Percentiles rank a stretch among this genome's conserved stretches.
Evolutionary conservation across 2,888 invertebrate genomes (phyloP).

Genomic region (Petrolisthes manimaculis): DNA sequence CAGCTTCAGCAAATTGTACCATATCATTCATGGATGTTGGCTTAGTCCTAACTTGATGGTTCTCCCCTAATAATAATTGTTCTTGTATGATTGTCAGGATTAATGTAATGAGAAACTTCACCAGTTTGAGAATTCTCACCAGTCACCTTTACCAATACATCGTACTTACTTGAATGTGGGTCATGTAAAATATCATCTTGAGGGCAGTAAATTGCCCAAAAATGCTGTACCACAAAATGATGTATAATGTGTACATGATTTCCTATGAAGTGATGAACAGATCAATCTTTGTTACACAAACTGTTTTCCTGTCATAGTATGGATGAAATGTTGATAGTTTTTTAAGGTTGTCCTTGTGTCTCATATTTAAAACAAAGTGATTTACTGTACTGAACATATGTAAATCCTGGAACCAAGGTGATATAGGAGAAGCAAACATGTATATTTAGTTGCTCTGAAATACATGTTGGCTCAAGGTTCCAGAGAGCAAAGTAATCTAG

Average conservation of each 20-base stretch:
- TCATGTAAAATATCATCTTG: slow-evolving; percentile 8
- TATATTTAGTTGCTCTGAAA: not conserved
- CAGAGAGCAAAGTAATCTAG: slow-evolving; percentile 10
- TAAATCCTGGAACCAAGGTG: slow-evolving; percentile 12
- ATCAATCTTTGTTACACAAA: slow-evolving; percentile 54
- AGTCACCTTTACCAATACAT: slow-evolving; percentile 27
- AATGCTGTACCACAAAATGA: slow-evolving; percentile 46
- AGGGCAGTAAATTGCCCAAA: slow-evolving; percentile 26
- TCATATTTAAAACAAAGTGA: not conserved
- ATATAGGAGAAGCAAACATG: not conserved
- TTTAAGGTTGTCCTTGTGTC: slow-evolving; percentile 46
- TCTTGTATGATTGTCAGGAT: slow-evolving; percentile 31
- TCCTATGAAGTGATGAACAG: slow-evolving; percentile 52
- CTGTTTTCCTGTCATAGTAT: slow-evolving; percentile 54
- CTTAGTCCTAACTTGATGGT: slow-evolving; percentile 46
- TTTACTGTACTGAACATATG: slow-evolving; percentile 2
- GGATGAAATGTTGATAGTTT: slow-evolving; percentile 57
- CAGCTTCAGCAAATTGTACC: not conserved
- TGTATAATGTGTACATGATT: slow-evolving; percentile 57
- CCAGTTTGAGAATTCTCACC: slow-evolving; percentile 38
- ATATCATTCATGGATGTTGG: slow-evolving; percentile 40
- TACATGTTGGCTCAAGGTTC: slow-evolving; percentile 2
- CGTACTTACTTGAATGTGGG: slow-evolving; percentile 13
- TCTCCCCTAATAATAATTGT: slow-evolving; percentile 38
- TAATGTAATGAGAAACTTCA: slow-evolving; percentile 26